Evolutionary conservation across 2,113 vertebrate genomes (phyloP).

Genomic region (Aptenodytes forsteri): DNA sequence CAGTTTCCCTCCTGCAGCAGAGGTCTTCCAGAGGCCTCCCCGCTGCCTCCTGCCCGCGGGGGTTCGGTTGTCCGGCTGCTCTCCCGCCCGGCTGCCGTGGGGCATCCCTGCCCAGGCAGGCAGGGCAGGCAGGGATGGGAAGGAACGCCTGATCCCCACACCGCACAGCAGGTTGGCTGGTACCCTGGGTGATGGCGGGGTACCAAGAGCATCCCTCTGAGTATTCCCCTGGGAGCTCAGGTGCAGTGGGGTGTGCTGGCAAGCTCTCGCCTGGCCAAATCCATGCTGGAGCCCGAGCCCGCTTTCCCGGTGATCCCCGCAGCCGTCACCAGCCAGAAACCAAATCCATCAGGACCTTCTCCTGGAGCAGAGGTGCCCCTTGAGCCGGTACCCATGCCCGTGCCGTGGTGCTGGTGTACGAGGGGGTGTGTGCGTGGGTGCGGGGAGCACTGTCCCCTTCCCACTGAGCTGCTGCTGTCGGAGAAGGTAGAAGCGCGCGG

Average conservation of each 20-base stretch:
- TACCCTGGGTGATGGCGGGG: not conserved
- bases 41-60: rapidly evolving
- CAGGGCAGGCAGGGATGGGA: not conserved
- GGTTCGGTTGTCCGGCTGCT: rapidly evolving
- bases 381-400: rapidly evolving
- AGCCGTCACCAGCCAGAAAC: not conserved
- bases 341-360: not conserved
- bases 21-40: not conserved
- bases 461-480: not conserved
- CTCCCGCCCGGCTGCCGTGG: rapidly evolving
- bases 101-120: not conserved
- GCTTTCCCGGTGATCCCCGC: not conserved
- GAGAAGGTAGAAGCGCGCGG: rapidly evolving
- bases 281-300: not conserved
- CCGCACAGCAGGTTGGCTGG: rapidly evolving
- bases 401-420: rapidly evolving
- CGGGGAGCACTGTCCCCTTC: not conserved
- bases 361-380: not conserved
- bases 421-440: rapidly evolving
- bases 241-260: not conserved
- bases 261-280: rapidly evolving
- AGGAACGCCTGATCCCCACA: rapidly evolving
- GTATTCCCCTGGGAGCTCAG: not conserved
- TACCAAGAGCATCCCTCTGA: not conserved
- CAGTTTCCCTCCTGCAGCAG: not conserved